Evolutionary conservation across 1,140 invertebrate species (phyloP), one percentile per base, ranked within the genome.

Genomic region (Sitodiplosis mosellana): DNA sequence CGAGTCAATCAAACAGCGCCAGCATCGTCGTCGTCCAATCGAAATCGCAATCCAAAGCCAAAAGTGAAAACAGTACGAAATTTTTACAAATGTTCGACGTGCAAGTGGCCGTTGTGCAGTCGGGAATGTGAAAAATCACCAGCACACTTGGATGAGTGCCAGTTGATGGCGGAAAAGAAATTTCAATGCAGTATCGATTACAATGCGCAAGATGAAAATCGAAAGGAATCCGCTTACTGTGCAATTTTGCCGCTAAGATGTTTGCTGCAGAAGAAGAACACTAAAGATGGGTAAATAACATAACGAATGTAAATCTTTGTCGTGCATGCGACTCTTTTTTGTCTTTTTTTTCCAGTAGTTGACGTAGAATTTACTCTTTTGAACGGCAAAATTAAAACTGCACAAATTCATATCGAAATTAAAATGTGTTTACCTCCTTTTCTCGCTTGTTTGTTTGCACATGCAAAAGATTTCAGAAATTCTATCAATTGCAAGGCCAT

Each of bases 221-320:
- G 67, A 54, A 60, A 61, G 49, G 71, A 75, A 56, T 68, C 72
- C 1, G 69, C 71, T 2, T 77, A 77, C 49, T 74, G 73, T 53
- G 67, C 75, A 12, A 75, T 81, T 42, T 12, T 75, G 45, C 72
- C 79, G 3, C 53, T 82, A 6, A 67, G 80, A 52, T 75, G 74
- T 48, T 55, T 82, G 38, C 56, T 81, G 19, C 57, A 79, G 44
- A 71, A 74, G 50, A 56, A 69, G 18, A 11, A 43, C 10, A 43
- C 18, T 12, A 7, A 38, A 5, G 5, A 38, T 7, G 15, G 12
- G 36, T 38, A n/a, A 38, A 14, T n/a, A 14, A 17, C 12, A 38
- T 38, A n/a, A 3, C 5, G 36, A 38, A n/a, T 38, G 12, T 5
- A n/a, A 38, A 38, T 38, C n/a, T n/a, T n/a, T n/a, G n/a, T n/a